These are phyloP conservation scores for Gibbula magus DNA, from an alignment of 2,888 invertebrate genomes.

Conservation along the genomic window DNA sequence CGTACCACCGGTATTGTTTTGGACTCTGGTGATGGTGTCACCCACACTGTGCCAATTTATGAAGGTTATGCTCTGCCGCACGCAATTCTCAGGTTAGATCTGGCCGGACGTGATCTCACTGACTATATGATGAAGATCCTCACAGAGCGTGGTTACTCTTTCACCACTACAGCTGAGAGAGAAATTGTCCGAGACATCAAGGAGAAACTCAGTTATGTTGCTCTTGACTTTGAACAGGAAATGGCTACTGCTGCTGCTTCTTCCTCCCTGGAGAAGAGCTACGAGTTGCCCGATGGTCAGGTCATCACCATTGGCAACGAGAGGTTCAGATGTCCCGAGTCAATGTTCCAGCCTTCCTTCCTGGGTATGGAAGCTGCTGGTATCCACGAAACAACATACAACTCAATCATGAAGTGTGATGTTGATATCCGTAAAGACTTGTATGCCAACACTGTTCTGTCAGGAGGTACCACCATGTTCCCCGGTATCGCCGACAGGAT, in stretches of 20 bases:
- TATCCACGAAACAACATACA: slow-evolving; percentile 61
- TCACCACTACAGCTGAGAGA: slow-evolving; percentile 77
- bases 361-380: slow-evolving; percentile 67
- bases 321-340: slow-evolving; percentile 57
- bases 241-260: slow-evolving; percentile 79
- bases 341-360: slow-evolving; percentile 64
- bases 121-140: slow-evolving; percentile 77
- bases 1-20: slow-evolving; percentile 94
- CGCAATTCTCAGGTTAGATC: slow-evolving; percentile 54
- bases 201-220: slow-evolving; percentile 93
- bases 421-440: slow-evolving; percentile 64
- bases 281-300: slow-evolving; percentile 63
- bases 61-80: slow-evolving; percentile 78
- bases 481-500: slow-evolving; percentile 64
- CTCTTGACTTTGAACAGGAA: slow-evolving; percentile 94
- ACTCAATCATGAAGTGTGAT: slow-evolving; percentile 63
- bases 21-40: slow-evolving; percentile 94
- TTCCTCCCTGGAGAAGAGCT: slow-evolving; percentile 53
- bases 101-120: slow-evolving; percentile 70
- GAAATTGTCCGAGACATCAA: slow-evolving; percentile 97
- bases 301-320: slow-evolving; percentile 57
- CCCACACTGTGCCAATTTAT: slow-evolving; percentile 88
- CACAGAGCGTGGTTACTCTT: slow-evolving; percentile 75
- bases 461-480: slow-evolving; percentile 70
- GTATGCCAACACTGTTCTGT: slow-evolving; percentile 62